phyloP scores from a whole-genome alignment of 2,113 vertebrate species.

The Tautogolabrus adspersus region DNA sequence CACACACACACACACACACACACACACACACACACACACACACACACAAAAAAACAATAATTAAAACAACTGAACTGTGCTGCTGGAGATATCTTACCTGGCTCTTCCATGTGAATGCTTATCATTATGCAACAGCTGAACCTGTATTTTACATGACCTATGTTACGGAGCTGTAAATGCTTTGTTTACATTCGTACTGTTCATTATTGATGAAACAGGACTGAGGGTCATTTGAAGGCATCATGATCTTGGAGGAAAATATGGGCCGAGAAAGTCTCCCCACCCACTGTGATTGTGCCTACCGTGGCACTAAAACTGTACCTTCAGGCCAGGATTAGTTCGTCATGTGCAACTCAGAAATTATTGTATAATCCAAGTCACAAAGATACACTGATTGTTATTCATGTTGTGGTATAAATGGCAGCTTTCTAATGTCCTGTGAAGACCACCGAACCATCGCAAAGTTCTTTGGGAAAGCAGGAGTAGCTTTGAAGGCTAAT shows the following conservation, averaged over 20 bases:
- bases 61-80: conserved; percentile 38
- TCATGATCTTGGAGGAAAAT: neutral
- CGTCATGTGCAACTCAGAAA: conserved; percentile 2
- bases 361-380: neutral
- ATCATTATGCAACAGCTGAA: conserved; percentile 55
- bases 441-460: neutral
- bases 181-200: conserved; percentile 60
- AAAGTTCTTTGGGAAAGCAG: neutral
- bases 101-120: conserved; percentile 12
- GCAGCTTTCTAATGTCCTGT: neutral
- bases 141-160: conserved; percentile 60
- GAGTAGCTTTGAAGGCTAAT: neutral
- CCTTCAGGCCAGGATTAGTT: conserved; percentile 5
- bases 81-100: conserved; percentile 32
- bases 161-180: conserved; percentile 37
- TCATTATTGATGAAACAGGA: conserved; percentile 48
- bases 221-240: conserved; percentile 26
- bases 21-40: conserved; percentile 50
- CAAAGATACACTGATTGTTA: neutral
- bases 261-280: neutral
- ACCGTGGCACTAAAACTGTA: neutral
- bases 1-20: conserved; percentile 45
- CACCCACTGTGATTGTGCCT: neutral
- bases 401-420: neutral
- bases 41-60: conserved; percentile 17